Base-by-base conservation (phyloP, 2,797 vertebrate species). In the Pipistrellus pipistrellus region DNA sequence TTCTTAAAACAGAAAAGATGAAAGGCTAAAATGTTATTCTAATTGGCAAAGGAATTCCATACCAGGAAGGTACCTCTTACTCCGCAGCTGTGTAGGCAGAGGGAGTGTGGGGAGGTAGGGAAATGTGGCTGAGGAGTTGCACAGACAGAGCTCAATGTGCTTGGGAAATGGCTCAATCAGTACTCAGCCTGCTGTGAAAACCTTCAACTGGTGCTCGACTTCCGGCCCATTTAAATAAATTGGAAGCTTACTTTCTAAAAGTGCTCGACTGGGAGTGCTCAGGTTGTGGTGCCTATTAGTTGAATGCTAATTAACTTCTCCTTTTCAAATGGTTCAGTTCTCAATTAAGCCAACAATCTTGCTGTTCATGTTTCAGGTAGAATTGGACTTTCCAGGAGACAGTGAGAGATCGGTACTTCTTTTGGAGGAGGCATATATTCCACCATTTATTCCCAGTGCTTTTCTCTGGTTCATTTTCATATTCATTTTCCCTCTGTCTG, bases 221-320 rank as follows among this genome's bases (percentile, higher is more conserved):
- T 86, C 57, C 85, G 84, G 85, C 59, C 59, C 85, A 95, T 89
- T 97, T 90, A 96, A 94, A 96, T 93, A 72, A 93, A 77, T 66
- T 38, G 78, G 93, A 92, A 8, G 35, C 92, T 96, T 84, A 96
- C 92, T 66, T 92, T 73, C 32, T 48, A 35, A 51, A 97, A 96
- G 88, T 90, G 81, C 80, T 96, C 92, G 57, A 41, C 30, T 64
- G 85, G 85, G 96, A 97, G 83, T 89, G 72, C 88, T 97, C 75
- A 88, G 90, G 32, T 91, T 75, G 85, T 77, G 71, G 35, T 73
- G 80, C 46, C 55, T 95, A 78, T 86, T 95, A 94, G 87, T 62
- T 46, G 88, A 93, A 93, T 88, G 96, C 91, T 96, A 95, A 97
- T 97, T 91, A 92, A 95, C 66, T 86, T 94, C 81, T 77, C 64